phyloP scores from a whole-genome alignment of 2,888 invertebrate species.

The Busseola fusca region DNA sequence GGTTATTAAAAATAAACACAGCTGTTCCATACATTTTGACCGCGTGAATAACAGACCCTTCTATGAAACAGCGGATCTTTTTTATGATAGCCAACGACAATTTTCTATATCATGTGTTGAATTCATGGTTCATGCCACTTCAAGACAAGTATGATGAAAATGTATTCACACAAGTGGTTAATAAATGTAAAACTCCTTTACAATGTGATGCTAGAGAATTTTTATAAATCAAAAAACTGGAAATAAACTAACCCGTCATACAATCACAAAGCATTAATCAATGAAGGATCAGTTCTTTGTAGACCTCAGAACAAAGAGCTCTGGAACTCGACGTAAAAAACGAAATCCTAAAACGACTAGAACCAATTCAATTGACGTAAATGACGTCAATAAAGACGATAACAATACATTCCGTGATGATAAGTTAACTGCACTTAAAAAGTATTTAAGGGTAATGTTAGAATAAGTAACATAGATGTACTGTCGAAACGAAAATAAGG shows the following conservation, averaged over 20 bases:
- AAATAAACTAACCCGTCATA: background rate
- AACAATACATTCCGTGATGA: conserved; percentile 21
- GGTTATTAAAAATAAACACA: too few species aligned
- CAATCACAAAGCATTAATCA: conserved; percentile 4
- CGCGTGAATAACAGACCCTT: too few species aligned
- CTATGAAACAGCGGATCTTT: background rate
- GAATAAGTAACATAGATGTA: background rate
- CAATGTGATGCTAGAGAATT: background rate
- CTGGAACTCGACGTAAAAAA: background rate
- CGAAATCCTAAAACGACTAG: background rate
- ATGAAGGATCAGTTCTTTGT: conserved; percentile 4
- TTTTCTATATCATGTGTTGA: background rate
- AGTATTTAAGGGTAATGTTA: conserved; percentile 1
- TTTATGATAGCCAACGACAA: background rate
- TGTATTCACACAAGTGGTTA: background rate
- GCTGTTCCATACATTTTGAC: too few species aligned
- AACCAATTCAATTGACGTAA: conserved; percentile 11
- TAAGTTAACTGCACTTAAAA: conserved; percentile 21
- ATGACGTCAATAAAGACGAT: conserved; percentile 13
- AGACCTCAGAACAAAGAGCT: conserved; percentile 15
- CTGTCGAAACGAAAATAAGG: background rate
- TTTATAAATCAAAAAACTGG: background rate
- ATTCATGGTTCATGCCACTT: background rate
- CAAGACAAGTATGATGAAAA: background rate
- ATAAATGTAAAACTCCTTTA: background rate